These are phyloP conservation scores for Heliocidaris tuberculata DNA, from an alignment of 35 echinoderm and acorn worm genomes.

Conservation along the genomic window DNA sequence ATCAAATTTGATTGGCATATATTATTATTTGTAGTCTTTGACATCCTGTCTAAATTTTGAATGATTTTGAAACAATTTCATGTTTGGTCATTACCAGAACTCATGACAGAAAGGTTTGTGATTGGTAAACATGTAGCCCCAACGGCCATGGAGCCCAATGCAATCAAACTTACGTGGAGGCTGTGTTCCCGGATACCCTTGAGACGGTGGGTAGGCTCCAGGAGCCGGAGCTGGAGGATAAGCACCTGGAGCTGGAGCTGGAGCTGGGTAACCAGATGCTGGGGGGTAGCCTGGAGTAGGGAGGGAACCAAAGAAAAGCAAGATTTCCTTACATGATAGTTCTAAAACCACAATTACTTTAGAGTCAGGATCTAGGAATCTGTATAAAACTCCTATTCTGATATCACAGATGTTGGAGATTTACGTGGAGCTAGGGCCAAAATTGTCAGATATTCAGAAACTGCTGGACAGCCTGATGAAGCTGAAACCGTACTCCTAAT, in stretches of 20 bases:
- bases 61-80: no score
- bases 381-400: no score
- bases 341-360: not conserved
- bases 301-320: not conserved
- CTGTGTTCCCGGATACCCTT: not conserved
- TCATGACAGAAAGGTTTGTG: no score
- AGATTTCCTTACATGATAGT: not conserved
- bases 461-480: no score
- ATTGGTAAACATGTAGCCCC: not conserved
- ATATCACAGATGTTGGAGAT: no score
- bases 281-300: slow-evolving; percentile 27
- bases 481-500: no score
- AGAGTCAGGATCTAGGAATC: not conserved
- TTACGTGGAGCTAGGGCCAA: no score
- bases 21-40: no score
- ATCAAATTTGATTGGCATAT: no score
- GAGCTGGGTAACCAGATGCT: slow-evolving; percentile 28
- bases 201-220: not conserved
- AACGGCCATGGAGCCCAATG: not conserved
- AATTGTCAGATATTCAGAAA: no score
- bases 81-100: no score
- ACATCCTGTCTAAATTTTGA: no score
- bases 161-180: not conserved
- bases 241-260: slow-evolving; percentile 34
- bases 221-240: slow-evolving; percentile 33